Evolutionary conservation across 30 jellyfish, hydroid and myxozoan species (phyloP).

Genomic region (Catostylus mosaicus): DNA sequence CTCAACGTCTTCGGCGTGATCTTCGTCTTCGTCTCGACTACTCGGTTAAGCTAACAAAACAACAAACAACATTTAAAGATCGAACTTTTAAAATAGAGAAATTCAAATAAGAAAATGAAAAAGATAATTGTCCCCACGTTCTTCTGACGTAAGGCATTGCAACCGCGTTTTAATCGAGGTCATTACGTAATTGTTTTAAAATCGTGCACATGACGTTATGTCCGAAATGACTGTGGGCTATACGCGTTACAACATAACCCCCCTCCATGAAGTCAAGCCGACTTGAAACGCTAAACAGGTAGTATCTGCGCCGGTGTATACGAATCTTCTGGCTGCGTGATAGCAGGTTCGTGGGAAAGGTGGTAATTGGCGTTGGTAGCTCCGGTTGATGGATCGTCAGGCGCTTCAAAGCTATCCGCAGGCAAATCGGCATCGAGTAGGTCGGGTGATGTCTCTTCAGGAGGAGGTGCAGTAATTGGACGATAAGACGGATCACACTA

Average conservation of each 20-base stretch:
- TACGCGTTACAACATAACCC: constrained; percentile 40
- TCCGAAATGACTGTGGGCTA: too few relatives aligned
- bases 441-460: constrained; percentile 10
- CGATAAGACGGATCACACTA: constrained; percentile 19
- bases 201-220: too few relatives aligned
- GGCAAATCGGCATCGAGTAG: constrained; percentile 24
- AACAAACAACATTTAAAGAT: too few relatives aligned
- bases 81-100: too few relatives aligned
- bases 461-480: constrained; percentile 4
- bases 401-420: constrained; percentile 4
- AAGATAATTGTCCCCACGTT: too few relatives aligned
- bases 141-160: too few relatives aligned
- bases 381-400: not conserved
- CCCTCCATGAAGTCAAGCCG: constrained; percentile 24
- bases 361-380: not conserved
- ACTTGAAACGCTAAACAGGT: constrained; percentile 2
- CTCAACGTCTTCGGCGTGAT: too few relatives aligned
- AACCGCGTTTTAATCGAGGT: too few relatives aligned
- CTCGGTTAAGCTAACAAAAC: too few relatives aligned
- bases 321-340: constrained; percentile 10
- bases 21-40: too few relatives aligned
- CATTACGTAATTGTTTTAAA: too few relatives aligned
- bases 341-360: not conserved
- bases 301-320: not conserved
- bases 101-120: too few relatives aligned